phyloP scores from a whole-genome alignment of 2,888 invertebrate genomes.

The Nephrotoma guestfalica region DNA sequence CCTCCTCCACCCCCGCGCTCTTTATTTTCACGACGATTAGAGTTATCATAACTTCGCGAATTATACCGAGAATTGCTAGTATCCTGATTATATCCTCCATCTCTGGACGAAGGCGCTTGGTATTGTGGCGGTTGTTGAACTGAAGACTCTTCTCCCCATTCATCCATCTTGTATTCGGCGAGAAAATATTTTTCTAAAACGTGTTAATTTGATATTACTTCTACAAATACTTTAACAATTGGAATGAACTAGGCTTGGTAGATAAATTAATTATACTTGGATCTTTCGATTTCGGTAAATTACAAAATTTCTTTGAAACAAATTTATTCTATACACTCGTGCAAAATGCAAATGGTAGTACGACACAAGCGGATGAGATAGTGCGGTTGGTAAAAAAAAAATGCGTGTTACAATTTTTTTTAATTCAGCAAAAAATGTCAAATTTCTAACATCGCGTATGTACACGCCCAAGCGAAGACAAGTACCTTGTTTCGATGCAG shows the following conservation, averaged over 20 bases:
- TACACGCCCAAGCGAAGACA: too few species aligned
- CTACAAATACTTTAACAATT: not conserved
- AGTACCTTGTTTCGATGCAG: too few species aligned
- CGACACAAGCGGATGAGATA: not conserved
- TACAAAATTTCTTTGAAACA: not conserved
- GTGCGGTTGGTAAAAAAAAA: not conserved
- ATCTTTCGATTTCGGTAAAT: not conserved
- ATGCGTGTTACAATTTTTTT: not conserved
- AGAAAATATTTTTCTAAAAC: not conserved
- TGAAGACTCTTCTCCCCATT: not conserved
- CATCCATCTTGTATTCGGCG: not conserved
- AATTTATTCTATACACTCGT: too few species aligned
- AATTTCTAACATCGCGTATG: not conserved
- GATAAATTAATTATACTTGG: not conserved
- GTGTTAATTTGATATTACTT: not conserved
- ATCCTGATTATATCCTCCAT: not conserved
- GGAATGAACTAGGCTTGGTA: not conserved
- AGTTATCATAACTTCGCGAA: not conserved
- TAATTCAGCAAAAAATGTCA: not conserved
- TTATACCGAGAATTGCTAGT: not conserved
- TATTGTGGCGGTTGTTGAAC: not conserved
- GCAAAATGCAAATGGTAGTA: not conserved
- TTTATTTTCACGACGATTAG: not conserved
- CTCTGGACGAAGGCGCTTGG: not conserved
- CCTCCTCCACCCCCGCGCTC: not conserved